Conservation (phyloP, 2,797 vertebrate genomes). For the Morelia viridis region DNA sequence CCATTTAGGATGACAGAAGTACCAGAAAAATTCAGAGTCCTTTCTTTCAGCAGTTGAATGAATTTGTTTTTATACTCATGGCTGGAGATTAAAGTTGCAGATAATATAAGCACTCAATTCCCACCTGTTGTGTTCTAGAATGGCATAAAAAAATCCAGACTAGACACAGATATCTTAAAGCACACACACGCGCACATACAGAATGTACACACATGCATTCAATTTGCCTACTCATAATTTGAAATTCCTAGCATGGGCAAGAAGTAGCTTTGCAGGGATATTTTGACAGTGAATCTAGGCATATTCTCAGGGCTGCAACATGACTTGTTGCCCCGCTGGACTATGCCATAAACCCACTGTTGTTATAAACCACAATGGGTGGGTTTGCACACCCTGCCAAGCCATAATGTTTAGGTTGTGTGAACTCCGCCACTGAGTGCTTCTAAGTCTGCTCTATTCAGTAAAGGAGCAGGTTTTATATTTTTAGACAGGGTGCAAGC, state of each 20-base stretch:
- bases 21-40: too few species aligned
- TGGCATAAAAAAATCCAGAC: neutral
- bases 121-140: neutral
- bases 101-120: neutral
- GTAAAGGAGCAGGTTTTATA: neutral
- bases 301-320: neutral
- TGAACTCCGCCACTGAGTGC: neutral
- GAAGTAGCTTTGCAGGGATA: neutral
- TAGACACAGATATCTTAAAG: neutral
- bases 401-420: neutral
- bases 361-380: neutral
- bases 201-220: too few species aligned
- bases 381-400: neutral
- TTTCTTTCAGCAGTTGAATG: too few species aligned
- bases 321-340: neutral
- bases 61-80: too few species aligned
- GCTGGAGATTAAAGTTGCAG: neutral
- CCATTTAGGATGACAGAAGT: too few species aligned
- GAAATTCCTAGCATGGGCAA: neutral
- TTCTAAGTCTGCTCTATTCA: neutral
- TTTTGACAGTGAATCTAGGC: neutral
- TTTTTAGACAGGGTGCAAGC: neutral
- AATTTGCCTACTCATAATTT: neutral
- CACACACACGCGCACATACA: neutral
- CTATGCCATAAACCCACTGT: neutral